phyloP scores from a whole-genome alignment of 2,797 vertebrate species.

The Acanthurus lineatus region DNA sequence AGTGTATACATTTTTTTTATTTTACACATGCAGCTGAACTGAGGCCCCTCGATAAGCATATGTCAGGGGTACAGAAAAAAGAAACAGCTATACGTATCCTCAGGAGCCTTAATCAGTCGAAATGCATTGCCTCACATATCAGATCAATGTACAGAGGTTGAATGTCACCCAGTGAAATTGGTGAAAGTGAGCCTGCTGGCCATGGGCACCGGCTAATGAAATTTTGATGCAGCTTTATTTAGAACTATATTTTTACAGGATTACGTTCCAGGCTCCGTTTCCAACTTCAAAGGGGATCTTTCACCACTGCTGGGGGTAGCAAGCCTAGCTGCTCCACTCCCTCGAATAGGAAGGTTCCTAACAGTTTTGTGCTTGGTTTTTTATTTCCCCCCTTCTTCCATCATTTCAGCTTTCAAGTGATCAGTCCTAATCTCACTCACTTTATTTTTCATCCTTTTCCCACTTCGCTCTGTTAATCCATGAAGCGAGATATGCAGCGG shows the following conservation, averaged over 20 bases:
- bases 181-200: conserved; percentile 75
- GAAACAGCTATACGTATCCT: conserved; percentile 2
- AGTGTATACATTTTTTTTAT: neutral
- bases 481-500: conserved; percentile 38
- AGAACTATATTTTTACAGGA: conserved; percentile 81
- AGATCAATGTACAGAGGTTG: conserved; percentile 73
- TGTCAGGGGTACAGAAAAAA: neutral
- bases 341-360: conserved; percentile 37
- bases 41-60: neutral
- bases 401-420: conserved; percentile 58
- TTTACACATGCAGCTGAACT: neutral
- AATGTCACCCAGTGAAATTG: conserved; percentile 73
- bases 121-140: conserved; percentile 49
- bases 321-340: conserved; percentile 28
- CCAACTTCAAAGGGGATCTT: conserved; percentile 80
- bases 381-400: neutral
- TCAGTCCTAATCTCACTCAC: conserved; percentile 62
- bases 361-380: conserved; percentile 26
- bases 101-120: conserved; percentile 41
- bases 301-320: conserved; percentile 73
- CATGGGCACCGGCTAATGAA: conserved; percentile 71
- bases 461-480: conserved; percentile 61
- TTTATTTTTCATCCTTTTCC: conserved; percentile 62
- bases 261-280: conserved; percentile 82
- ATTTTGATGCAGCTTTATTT: conserved; percentile 84